Evolutionary conservation across 1,140 invertebrate species (phyloP), one percentile per base, ranked within the genome.

Genomic region (Ceratina australensis): DNA sequence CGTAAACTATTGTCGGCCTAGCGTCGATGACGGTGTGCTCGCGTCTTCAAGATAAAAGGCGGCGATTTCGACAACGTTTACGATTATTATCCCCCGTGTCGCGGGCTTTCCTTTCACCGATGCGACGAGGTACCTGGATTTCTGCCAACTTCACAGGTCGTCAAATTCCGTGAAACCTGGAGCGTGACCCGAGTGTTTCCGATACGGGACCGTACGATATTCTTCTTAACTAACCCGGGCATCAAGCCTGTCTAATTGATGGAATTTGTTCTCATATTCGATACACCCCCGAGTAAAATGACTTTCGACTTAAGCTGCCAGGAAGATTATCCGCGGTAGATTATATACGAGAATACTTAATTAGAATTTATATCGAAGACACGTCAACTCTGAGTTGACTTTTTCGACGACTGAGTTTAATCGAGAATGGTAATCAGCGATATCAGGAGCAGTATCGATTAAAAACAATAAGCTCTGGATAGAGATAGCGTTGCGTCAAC

Each of bases 61-160:
- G 18, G 28, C 61, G 61, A 61, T 63, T 61, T 54, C 47, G 57
- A 76, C 56, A 52, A 71, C 66, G 74, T 54, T 71, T 54, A 61
- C 47, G 20, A 77, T 54, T 47, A 77, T 77, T 61, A 77, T 54
- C 54, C 13, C 20, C 56, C 22, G 54, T 71, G 50, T 71, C 33
- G 68, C 33, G 71, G 3, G 12, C 1, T 22, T 54, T 68, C 61
- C 73, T 61, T 76, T 71, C 28, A 26, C 8, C 22, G 12, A n/a
- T 63, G 67, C 69, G 57, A 57, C 26, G 16, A 22, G 8, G 69
- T 52, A 42, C 8, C 49, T 77, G 74, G 74, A 71, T 50, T 52
- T 26, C 26, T 71, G 74, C 74, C 74, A 77, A 57, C 16, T 47
- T 61, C 67, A 77, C 54, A 50, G 54, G 24, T 75, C 73, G 74